These are phyloP conservation scores for Azorinus chamasolen DNA, from an alignment of 2,888 invertebrate genomes.

Conservation along the genomic window DNA sequence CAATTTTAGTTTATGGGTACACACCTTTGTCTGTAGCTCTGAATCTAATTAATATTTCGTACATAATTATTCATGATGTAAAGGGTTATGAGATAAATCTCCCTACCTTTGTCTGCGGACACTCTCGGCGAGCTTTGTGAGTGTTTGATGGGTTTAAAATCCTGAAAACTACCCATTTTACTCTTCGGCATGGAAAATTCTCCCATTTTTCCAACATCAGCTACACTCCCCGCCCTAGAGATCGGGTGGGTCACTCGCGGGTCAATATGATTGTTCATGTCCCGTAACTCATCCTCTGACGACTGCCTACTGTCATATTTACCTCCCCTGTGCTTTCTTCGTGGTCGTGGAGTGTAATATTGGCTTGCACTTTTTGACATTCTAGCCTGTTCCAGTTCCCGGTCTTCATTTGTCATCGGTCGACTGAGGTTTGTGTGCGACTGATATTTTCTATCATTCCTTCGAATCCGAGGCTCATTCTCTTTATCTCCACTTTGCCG, in stretches of 20 bases:
- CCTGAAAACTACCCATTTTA: slow-evolving; percentile 60
- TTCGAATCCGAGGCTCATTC: slow-evolving; percentile 11
- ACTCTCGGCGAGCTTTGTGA: slow-evolving; percentile 42
- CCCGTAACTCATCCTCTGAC: slow-evolving; percentile 6
- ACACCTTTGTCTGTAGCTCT: too few relatives aligned
- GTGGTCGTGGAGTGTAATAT: slow-evolving; percentile 24
- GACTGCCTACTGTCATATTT: background rate
- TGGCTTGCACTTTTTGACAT: slow-evolving; percentile 18
- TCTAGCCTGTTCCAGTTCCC: slow-evolving; percentile 9
- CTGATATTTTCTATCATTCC: slow-evolving; percentile 24
- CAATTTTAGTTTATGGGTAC: too few relatives aligned
- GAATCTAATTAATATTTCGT: too few relatives aligned
- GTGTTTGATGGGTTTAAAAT: slow-evolving; percentile 45
- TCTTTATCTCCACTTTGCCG: background rate
- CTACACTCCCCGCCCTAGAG: slow-evolving; percentile 16
- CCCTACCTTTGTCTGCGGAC: slow-evolving; percentile 44
- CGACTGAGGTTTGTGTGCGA: slow-evolving; percentile 42
- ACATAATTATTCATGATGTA: background rate
- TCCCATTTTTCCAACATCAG: slow-evolving; percentile 2
- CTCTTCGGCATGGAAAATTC: slow-evolving; percentile 49
- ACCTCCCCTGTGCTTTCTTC: background rate
- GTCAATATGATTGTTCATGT: background rate
- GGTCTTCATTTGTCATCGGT: slow-evolving; percentile 9
- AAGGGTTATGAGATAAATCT: too few relatives aligned
- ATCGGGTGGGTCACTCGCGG: background rate